Evolutionary conservation across 2,888 invertebrate species (phyloP), one percentile per base, ranked within the genome.

Genomic region (Eledone cirrhosa): DNA sequence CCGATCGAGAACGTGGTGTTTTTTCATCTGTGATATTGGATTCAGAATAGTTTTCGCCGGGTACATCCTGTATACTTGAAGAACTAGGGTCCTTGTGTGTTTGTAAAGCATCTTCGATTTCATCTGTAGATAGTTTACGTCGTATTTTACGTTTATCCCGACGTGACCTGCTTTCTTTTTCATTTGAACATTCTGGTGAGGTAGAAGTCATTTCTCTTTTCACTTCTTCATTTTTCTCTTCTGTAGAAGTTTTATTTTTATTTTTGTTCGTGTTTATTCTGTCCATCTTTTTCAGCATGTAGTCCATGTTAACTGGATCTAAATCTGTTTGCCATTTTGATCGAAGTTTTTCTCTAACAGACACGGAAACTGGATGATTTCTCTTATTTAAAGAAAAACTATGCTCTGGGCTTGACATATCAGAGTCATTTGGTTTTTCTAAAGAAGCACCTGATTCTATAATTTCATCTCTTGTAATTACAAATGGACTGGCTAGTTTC

Each of bases 231-330:
- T 11, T 41, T n/a, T 29, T 31, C 4, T 33, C 24, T 24, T 31
- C 33, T n/a, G 75, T 19, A 33, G 8, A 75, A 27, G 75, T 24
- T 16, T 24, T 24, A 41, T 1, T 29, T 48, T 74, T 24, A 48
- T 29, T 5, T 59, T 29, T 53, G 41, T 41, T 33, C 63, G 48
- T 13, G 75, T 48, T 65, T 77, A 63, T 27, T 81, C 85, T 87
- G 79, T 89, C 88, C 24, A 89, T 88, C 29, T 84, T 84, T 80
- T 87, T 87, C 16, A 89, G 84, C 24, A 88, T 85, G 69, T 86
- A 82, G 77, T 89, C 89, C 48, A 89, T 86, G 69, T 88, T 86
- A 33, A 85, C 85, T 80, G 82, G 83, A 48, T 84, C 84, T 33
- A 85, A 78, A 79, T 85, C 83, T 83, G 84, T 86, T 14, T 83